Evolutionary conservation across 1,140 invertebrate genomes (phyloP), one percentile per base, ranked within the genome.

Genomic region (Bombus fervidus): DNA sequence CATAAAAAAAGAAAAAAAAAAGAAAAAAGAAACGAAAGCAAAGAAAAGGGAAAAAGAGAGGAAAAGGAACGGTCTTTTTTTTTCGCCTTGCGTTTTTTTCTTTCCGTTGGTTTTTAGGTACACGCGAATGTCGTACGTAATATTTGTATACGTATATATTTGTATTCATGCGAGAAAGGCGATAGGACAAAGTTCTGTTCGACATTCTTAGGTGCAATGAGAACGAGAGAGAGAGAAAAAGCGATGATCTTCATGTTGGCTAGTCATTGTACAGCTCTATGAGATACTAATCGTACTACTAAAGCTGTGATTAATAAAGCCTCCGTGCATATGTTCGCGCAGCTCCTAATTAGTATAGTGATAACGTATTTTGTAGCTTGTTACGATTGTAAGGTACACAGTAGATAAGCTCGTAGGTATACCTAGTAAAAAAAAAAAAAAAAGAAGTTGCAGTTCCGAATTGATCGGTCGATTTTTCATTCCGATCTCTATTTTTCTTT

Each of bases 191-290:
- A 13, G 28, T 41, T 64, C 25, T 41, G 34, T 64, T 64, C 53
- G 68, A 68, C 15, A 47, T 6, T 64, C 28, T 75, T 72, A 84
- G 71, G 81, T 88, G 81, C 86, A 90, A 90, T 81, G 74, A 31
- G 25, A 28, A 37, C 31, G 25, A 53, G 59, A 62, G 59, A 62
- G 28, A 59, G 25, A 59, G 25, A 12, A 53, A 93, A 92, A 92
- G 92, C 90, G 92, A 93, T 93, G 92, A 93, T 94, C 93, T 94
- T 94, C 91, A 92, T 92, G 93, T 93, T 91, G 92, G 94, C 94
- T 95, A 94, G 94, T 94, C 94, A 95, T 92, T 94, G 92, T 91
- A 92, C 93, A 93, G 94, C 93, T 94, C 91, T 93, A 93, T 86
- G 91, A 92, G 90, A 94, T 93, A 93, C 77, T 89, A 86, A 90